Evolutionary conservation across 1,140 invertebrate genomes (phyloP).

Genomic region (Littorina saxatilis): DNA sequence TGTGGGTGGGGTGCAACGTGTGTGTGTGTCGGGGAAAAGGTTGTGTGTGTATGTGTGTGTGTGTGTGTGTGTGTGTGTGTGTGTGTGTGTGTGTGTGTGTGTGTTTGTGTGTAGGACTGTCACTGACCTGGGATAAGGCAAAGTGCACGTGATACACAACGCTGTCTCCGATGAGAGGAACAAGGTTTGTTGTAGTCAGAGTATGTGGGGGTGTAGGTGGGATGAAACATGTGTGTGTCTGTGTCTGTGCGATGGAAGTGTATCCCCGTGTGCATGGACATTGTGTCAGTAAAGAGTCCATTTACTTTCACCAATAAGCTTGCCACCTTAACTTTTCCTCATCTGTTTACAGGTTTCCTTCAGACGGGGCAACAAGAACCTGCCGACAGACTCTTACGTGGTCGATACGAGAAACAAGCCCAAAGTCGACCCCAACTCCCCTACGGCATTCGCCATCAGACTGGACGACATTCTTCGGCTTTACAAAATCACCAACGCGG

Average conservation of each 20-base stretch:
- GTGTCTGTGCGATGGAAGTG: neutral
- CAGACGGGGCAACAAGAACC: neutral
- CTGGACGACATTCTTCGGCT: slow-evolving; percentile 11
- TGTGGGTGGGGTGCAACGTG: neutral
- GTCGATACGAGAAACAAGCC: neutral
- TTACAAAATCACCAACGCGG: neutral
- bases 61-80: neutral
- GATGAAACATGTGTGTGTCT: neutral
- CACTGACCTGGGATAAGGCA: neutral
- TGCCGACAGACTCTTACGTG: neutral
- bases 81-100: too few species aligned
- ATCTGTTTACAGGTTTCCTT: neutral
- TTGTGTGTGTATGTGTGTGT: too few species aligned
- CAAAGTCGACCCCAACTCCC: slow-evolving; percentile 1
- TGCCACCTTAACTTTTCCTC: too few species aligned
- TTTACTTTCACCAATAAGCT: too few species aligned
- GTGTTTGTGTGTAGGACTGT: neutral
- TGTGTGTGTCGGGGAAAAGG: too few species aligned
- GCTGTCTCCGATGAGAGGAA: neutral
- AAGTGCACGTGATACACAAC: slow-evolving; percentile 10
- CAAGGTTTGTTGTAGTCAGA: neutral
- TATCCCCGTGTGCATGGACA: too few species aligned
- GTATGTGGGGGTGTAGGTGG: neutral
- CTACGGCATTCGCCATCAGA: neutral
- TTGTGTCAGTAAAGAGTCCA: too few species aligned